These are phyloP conservation scores for Ranitomeya imitator DNA, from an alignment of 2,113 vertebrate genomes.

Conservation along the genomic window DNA sequence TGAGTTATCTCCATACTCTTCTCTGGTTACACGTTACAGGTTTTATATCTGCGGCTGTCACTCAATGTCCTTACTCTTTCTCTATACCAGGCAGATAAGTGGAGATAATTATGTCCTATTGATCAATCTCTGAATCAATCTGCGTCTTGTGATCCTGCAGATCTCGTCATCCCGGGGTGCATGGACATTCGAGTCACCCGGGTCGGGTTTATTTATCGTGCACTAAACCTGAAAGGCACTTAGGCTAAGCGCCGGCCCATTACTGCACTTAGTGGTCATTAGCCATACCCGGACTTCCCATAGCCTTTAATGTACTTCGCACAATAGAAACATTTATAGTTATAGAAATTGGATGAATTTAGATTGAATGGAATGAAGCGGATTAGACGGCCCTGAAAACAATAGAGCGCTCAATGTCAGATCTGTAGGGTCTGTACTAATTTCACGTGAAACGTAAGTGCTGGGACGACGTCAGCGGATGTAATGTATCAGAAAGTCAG, in stretches of 20 bases:
- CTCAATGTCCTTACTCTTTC: background rate
- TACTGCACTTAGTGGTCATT: slow-evolving; percentile 27
- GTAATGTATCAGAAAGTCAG: background rate
- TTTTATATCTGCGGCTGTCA: background rate
- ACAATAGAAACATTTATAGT: background rate
- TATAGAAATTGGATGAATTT: background rate
- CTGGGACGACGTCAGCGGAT: no score
- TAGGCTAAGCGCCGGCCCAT: background rate
- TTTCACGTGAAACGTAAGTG: background rate
- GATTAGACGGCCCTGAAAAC: background rate
- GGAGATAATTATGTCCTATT: background rate
- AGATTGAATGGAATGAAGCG: background rate
- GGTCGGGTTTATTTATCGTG: background rate
- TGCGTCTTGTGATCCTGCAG: background rate
- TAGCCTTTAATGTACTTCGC: background rate
- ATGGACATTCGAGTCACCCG: background rate
- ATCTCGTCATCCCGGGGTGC: background rate
- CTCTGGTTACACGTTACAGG: background rate
- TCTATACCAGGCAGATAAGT: background rate
- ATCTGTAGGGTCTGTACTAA: background rate
- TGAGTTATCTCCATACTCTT: background rate
- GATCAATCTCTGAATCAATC: background rate
- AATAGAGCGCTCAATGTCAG: background rate
- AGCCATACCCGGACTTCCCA: background rate
- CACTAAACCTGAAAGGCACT: background rate